phyloP scores from a whole-genome alignment of 2,888 invertebrate genomes.

The Euplexia lucipara region DNA sequence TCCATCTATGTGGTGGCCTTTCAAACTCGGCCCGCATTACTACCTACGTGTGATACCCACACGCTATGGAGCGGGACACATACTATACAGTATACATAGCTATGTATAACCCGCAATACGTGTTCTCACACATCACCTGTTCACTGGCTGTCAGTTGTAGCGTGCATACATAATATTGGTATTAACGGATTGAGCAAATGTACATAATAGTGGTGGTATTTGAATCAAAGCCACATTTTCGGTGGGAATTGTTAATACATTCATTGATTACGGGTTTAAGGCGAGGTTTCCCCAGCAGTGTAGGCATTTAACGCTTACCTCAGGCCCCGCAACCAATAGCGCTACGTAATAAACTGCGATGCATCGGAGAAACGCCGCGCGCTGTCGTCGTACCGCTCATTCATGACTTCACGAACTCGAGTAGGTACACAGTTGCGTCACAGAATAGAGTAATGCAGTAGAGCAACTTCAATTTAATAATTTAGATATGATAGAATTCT shows the following conservation, averaged over 20 bases:
- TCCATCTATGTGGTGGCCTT: neutral
- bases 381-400: too few relatives aligned
- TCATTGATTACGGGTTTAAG: constrained; percentile 11
- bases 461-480: too few relatives aligned
- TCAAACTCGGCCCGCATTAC: constrained; percentile 47
- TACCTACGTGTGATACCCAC: constrained; percentile 40
- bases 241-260: constrained; percentile 6
- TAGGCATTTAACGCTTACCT: too few relatives aligned
- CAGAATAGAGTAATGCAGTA: too few relatives aligned
- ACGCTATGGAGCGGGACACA: constrained; percentile 30
- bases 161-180: constrained; percentile 34
- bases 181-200: constrained; percentile 23
- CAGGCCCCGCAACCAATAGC: too few relatives aligned
- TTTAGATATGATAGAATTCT: too few relatives aligned
- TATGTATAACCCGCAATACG: constrained; percentile 37
- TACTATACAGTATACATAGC: constrained; percentile 1
- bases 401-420: too few relatives aligned
- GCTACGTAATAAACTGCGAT: too few relatives aligned
- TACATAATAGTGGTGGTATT: constrained; percentile 1
- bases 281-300: too few relatives aligned
- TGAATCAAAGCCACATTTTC: constrained; percentile 19
- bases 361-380: too few relatives aligned
- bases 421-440: too few relatives aligned
- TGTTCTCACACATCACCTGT: constrained; percentile 58
- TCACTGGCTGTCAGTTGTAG: constrained; percentile 35